Evolutionary conservation across 2,888 invertebrate genomes (phyloP).

Genomic region (Physocephala rufipes): DNA sequence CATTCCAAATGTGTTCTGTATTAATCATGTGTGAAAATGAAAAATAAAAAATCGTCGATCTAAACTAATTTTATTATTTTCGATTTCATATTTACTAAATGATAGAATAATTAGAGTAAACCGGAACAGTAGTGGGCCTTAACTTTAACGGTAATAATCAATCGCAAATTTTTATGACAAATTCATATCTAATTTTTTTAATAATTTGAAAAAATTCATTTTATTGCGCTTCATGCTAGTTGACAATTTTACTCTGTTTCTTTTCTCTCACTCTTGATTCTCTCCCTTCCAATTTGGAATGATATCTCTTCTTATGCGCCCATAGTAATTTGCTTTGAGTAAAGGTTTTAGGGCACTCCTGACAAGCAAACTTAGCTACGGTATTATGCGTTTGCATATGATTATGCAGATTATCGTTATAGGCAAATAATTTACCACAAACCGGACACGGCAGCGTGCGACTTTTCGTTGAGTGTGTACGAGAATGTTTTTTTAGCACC

Average conservation of each 20-base stretch:
- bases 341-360: slow-evolving; percentile 1
- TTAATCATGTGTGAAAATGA: neutral
- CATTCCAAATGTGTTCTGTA: neutral
- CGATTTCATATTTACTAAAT: no score
- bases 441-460: slow-evolving; percentile 21
- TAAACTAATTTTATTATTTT: no score
- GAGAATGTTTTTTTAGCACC: slow-evolving; percentile 28
- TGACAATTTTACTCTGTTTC: no score
- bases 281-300: neutral
- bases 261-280: neutral
- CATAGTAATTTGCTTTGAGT: slow-evolving; percentile 21
- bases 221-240: no score
- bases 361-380: neutral
- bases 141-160: no score
- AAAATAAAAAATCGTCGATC: neutral
- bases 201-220: neutral
- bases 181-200: no score
- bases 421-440: slow-evolving; percentile 27
- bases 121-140: no score
- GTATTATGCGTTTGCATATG: slow-evolving; percentile 23
- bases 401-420: slow-evolving; percentile 17
- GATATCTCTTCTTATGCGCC: slow-evolving; percentile 15
- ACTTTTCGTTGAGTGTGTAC: slow-evolving; percentile 1
- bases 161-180: no score
- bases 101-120: no score